Evolutionary conservation across 2,888 invertebrate genomes (phyloP).

Genomic region (Cyclophora albipunctata): DNA sequence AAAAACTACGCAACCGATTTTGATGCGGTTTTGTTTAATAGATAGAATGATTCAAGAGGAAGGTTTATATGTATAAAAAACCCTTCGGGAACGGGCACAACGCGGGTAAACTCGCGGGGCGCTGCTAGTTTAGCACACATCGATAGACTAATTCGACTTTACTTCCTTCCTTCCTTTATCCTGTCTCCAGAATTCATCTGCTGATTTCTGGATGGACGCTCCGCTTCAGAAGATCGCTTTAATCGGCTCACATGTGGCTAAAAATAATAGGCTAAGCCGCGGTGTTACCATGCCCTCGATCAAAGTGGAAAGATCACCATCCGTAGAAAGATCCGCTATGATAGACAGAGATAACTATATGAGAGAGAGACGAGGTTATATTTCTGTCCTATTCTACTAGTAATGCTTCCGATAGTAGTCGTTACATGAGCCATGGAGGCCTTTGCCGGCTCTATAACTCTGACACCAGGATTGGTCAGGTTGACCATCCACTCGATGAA

Average conservation of each 20-base stretch:
- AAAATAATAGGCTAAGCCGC: conserved; percentile 33
- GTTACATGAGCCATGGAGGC: no score
- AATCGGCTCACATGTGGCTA: conserved; percentile 40
- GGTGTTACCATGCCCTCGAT: conserved; percentile 41
- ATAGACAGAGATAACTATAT: conserved; percentile 55
- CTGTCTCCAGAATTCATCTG: conserved; percentile 27
- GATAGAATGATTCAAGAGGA: neutral
- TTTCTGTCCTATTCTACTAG: no score
- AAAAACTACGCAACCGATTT: no score
- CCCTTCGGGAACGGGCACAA: no score
- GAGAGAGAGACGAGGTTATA: conserved; percentile 51
- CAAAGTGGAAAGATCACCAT: conserved; percentile 45
- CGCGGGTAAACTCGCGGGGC: no score
- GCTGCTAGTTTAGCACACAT: neutral
- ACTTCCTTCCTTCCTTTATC: neutral
- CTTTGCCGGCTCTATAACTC: no score
- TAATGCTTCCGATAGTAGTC: no score
- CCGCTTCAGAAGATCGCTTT: conserved; percentile 33
- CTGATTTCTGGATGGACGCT: conserved; percentile 45
- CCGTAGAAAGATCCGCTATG: conserved; percentile 44
- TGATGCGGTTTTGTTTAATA: no score
- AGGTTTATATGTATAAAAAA: conserved; percentile 1
- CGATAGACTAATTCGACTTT: neutral
- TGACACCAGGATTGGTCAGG: no score
- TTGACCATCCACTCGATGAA: no score